Evolutionary conservation across 2,888 invertebrate species (phyloP), one percentile per base, ranked within the genome.

Genomic region (Syrista parreyssii): DNA sequence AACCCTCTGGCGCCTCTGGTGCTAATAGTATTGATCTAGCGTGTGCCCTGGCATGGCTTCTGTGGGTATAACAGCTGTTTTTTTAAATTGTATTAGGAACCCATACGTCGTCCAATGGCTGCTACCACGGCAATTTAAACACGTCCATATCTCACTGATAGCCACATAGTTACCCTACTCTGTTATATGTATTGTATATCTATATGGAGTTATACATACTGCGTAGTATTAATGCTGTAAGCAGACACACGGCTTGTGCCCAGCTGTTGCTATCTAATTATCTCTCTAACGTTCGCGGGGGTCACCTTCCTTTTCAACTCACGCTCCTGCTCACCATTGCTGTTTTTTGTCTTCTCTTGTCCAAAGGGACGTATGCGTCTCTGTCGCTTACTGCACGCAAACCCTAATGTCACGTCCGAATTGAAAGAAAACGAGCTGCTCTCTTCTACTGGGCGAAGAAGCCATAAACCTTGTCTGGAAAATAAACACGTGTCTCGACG

Each of bases 181-280:
- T 2, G 23, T 23, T 55, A 23, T 23, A 55, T 4, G 23, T 23
- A 55, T 23, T 15, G 9, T 55, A 9, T 55, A 55, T 55, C 55
- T 3, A 55, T 23, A 55, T 1, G 55, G 9, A 55, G 23, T 23
- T 55, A 55, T 9, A 40, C 31, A 77, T 76, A 82, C 79, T 80
- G 78, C 81, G 81, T 74, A 79, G 79, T 79, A 79, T 81, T 82
- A 84, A 82, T 81, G 78, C 79, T 79, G 34, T 75, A 82, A 80
- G 74, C 76, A 79, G 83, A 86, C 83, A 85, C 75, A 4, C 35
- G 68, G 35, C 79, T 31, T 74, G 77, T 74, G 77, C 82, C 78
- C 85, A 85, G 85, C 84, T 85, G 84, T 84, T 85, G 84, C 83
- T 84, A 82, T 82, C 85, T 84, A 84, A 85, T 84, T 84, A 85